Evolutionary conservation across 2,888 invertebrate species (phyloP).

Genomic region (Idaea biselata): DNA sequence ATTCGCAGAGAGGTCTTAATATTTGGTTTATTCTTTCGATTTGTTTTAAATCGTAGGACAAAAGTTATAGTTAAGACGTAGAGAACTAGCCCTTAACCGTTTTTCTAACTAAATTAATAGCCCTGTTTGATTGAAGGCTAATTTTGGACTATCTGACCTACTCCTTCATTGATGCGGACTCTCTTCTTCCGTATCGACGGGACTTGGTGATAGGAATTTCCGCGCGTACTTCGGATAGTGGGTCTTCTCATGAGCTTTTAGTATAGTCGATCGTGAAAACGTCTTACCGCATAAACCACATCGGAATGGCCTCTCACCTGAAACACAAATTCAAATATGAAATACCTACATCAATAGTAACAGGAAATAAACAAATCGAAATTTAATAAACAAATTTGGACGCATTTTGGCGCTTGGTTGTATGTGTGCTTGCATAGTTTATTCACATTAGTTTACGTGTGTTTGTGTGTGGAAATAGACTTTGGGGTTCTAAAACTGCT

Average conservation of each 20-base stretch:
- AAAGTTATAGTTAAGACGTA: no score
- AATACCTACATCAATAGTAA: conserved; percentile 5
- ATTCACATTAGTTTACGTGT: no score
- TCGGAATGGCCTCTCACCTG: conserved; percentile 92
- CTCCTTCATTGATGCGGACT: conserved; percentile 84
- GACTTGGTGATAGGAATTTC: conserved; percentile 93
- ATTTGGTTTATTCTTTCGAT: no score
- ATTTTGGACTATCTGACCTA: conserved; percentile 46
- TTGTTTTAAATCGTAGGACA: no score
- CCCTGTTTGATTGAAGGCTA: conserved; percentile 38
- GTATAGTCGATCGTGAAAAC: conserved; percentile 93
- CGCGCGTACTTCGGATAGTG: conserved; percentile 95
- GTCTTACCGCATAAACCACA: conserved; percentile 94
- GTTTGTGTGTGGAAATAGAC: no score
- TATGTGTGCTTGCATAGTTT: no score
- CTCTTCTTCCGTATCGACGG: conserved; percentile 91
- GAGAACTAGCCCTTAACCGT: conserved; percentile 14
- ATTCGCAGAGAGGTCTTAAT: no score
- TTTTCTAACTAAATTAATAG: no score
- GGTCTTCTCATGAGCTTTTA: conserved; percentile 96
- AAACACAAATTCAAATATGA: conserved; percentile 9
- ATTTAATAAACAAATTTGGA: background rate
- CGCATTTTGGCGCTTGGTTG: no score
- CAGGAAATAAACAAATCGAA: background rate
- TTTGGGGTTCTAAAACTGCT: no score